Evolutionary conservation across 2,888 invertebrate species (phyloP).

Genomic region (Morinoia aosen): DNA sequence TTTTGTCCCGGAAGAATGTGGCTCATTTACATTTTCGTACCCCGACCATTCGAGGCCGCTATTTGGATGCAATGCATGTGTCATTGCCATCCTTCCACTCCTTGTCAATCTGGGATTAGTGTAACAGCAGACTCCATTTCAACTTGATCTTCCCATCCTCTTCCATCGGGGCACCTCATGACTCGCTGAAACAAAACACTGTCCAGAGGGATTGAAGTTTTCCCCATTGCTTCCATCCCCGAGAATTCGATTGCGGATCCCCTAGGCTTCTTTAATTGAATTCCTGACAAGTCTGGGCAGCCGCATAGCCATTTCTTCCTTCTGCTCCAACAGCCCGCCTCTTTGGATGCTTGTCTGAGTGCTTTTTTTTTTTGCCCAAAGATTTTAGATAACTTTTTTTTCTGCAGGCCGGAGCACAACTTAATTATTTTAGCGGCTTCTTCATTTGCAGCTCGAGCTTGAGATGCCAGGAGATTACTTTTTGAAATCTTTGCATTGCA

Average conservation of each 20-base stretch:
- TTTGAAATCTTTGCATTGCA: background rate
- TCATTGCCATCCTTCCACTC: background rate
- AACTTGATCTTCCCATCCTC: background rate
- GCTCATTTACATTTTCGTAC: background rate
- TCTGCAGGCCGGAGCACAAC: background rate
- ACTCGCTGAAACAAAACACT: constrained; percentile 22
- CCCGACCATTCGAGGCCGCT: background rate
- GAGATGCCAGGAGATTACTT: background rate
- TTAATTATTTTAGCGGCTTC: background rate
- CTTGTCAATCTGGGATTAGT: background rate
- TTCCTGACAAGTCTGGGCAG: constrained; percentile 36
- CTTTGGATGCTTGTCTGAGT: background rate
- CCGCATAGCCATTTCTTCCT: constrained; percentile 2
- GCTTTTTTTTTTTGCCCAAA: background rate
- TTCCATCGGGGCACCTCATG: background rate
- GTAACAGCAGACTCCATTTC: background rate
- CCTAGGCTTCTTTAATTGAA: constrained; percentile 43
- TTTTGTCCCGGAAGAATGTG: background rate
- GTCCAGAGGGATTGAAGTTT: constrained; percentile 19
- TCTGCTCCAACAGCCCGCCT: constrained; percentile 25
- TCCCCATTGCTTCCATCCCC: constrained; percentile 24
- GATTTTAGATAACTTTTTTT: background rate
- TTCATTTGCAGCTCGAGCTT: background rate
- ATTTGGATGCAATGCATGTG: background rate
- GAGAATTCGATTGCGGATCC: constrained; percentile 40